These are phyloP conservation scores for Babyrousa celebensis DNA, from an alignment of 2,797 vertebrate species.

Conservation along the genomic window DNA sequence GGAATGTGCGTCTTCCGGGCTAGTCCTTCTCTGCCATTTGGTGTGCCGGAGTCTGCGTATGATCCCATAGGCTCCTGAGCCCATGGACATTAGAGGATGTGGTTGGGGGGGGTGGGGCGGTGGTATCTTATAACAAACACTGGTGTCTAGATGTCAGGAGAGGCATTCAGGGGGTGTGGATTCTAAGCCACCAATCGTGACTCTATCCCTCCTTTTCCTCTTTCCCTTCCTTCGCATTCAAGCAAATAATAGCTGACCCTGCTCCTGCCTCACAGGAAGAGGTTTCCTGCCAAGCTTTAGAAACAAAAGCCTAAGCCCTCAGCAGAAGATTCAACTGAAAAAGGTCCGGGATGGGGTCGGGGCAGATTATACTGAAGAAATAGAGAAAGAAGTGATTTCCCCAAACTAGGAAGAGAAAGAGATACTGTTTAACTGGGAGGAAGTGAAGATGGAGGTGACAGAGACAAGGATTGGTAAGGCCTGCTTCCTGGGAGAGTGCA, in stretches of 20 bases:
- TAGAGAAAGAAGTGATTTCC: slow-evolving; percentile 33
- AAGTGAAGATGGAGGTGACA: not conserved
- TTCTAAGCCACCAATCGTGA: not conserved
- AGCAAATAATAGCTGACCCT: not conserved
- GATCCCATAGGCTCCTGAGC: not conserved
- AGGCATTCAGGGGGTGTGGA: too few species aligned
- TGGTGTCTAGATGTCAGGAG: not conserved
- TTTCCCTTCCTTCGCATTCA: not conserved
- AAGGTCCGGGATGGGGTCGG: not conserved
- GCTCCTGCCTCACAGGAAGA: not conserved
- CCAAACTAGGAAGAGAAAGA: not conserved
- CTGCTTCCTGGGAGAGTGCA: not conserved
- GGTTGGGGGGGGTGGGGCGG: not conserved
- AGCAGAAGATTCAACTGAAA: not conserved
- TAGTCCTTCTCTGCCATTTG: not conserved
- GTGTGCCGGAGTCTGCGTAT: not conserved
- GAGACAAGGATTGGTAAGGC: not conserved
- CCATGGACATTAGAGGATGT: not conserved
- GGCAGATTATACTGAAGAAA: not conserved
- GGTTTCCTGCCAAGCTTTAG: not conserved
- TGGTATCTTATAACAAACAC: slow-evolving; percentile 1
- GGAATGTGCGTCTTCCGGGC: not conserved
- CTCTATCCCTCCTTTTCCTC: not conserved
- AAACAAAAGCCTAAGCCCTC: slow-evolving; percentile 37
- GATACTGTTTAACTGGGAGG: not conserved